Evolutionary conservation across 2,113 vertebrate species (phyloP).

Genomic region (Scalopus aquaticus): DNA sequence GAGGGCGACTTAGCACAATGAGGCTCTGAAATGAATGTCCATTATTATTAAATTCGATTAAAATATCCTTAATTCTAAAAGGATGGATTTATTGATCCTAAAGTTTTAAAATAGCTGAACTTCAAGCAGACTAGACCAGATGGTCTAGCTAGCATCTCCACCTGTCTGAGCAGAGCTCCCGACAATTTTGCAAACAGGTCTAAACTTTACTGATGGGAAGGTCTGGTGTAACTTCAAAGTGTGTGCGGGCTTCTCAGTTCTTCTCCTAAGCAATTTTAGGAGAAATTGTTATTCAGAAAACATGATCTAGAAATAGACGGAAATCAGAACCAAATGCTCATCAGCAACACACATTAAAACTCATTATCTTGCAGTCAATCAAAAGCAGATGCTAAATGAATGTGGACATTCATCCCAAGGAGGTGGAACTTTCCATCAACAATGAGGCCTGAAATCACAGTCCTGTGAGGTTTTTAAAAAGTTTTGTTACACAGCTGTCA

Average conservation of each 20-base stretch:
- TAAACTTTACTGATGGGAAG: neutral
- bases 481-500: neutral
- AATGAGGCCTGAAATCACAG: neutral
- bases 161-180: neutral
- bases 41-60: neutral
- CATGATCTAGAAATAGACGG: conserved; percentile 42
- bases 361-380: conserved; percentile 22
- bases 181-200: neutral
- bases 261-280: conserved; percentile 46
- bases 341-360: conserved; percentile 28
- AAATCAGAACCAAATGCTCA: conserved; percentile 44
- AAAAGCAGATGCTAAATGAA: conserved; percentile 13
- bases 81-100: neutral
- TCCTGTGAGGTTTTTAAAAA: conserved; percentile 15
- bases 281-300: conserved; percentile 24
- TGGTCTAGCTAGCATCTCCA: neutral
- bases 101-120: conserved; percentile 29
- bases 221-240: neutral
- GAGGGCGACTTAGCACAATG: neutral
- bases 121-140: neutral
- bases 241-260: neutral
- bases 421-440: neutral
- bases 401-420: neutral
- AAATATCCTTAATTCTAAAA: conserved; percentile 16
- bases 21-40: neutral